Evolutionary conservation across 2,888 invertebrate species (phyloP).

Genomic region (Orthosia cruda): DNA sequence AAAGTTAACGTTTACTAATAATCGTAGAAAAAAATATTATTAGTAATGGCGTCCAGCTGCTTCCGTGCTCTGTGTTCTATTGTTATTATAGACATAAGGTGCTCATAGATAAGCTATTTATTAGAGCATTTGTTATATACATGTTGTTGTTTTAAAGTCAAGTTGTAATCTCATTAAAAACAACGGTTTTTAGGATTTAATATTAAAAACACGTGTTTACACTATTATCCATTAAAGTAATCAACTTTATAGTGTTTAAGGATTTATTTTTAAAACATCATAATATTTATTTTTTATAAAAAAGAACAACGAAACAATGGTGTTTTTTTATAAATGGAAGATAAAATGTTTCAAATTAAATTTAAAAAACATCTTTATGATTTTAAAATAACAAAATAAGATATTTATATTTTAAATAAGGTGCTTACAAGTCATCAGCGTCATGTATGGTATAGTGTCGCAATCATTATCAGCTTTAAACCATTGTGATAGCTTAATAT

Average conservation of each 20-base stretch:
- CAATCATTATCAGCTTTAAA: constrained; percentile 80
- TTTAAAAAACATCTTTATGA: constrained; percentile 1
- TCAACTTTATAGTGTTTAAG: background rate
- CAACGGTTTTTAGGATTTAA: constrained; percentile 23
- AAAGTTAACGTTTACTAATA: too few species aligned
- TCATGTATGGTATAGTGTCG: constrained; percentile 61
- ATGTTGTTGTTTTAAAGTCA: constrained; percentile 52
- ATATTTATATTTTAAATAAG: constrained; percentile 39
- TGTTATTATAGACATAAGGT: constrained; percentile 56
- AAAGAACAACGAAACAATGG: background rate
- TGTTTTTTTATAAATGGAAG: background rate
- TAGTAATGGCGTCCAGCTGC: background rate
- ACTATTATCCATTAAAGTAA: constrained; percentile 13
- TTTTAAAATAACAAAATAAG: constrained; percentile 40
- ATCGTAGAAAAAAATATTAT: background rate
- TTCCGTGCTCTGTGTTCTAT: constrained; percentile 24
- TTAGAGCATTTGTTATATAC: constrained; percentile 46
- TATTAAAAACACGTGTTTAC: constrained; percentile 16
- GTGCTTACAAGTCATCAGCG: constrained; percentile 62
- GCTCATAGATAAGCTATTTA: constrained; percentile 58
- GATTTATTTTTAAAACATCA: background rate
- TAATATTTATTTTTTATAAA: too few species aligned
- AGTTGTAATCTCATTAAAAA: constrained; percentile 34
- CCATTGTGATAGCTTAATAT: constrained; percentile 80
- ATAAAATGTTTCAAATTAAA: background rate